A percentile compares a stretch with the other conserved stretches of the same genome.
These are phyloP conservation scores for Tigriopus californicus DNA, from an alignment of 2,888 invertebrate species.

Conservation along the genomic window DNA sequence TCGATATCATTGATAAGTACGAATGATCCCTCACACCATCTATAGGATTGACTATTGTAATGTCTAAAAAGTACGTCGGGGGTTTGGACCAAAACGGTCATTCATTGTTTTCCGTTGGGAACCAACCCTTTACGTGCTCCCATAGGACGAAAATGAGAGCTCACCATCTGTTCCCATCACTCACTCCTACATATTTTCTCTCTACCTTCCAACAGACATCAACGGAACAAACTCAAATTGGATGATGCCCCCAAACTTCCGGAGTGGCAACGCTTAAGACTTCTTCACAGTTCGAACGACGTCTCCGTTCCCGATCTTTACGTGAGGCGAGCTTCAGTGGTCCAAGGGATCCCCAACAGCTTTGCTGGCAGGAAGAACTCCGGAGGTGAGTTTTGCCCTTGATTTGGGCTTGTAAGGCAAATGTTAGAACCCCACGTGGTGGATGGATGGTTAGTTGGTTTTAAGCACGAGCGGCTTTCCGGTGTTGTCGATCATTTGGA, in stretches of 20 bases:
- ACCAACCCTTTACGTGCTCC: too few species aligned
- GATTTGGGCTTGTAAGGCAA: too few species aligned
- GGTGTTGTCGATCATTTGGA: too few species aligned
- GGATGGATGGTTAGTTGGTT: too few species aligned
- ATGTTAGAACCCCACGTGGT: too few species aligned
- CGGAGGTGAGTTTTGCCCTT: neutral
- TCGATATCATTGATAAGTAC: slow-evolving; percentile 58
- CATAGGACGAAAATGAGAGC: neutral
- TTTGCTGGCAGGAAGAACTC: slow-evolving; percentile 1
- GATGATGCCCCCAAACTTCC: slow-evolving; percentile 44
- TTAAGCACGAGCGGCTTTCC: too few species aligned
- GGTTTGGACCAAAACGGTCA: too few species aligned
- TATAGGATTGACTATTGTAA: too few species aligned
- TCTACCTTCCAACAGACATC: slow-evolving; percentile 39
- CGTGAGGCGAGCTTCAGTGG: slow-evolving; percentile 12
- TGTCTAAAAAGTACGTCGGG: too few species aligned
- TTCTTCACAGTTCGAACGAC: slow-evolving; percentile 72
- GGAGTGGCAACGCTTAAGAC: slow-evolving; percentile 49
- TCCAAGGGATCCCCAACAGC: neutral
- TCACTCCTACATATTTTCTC: neutral
- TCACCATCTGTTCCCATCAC: neutral
- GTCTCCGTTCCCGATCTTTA: slow-evolving; percentile 13
- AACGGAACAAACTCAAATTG: slow-evolving; percentile 68
- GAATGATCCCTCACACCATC: too few species aligned
- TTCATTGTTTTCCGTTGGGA: too few species aligned